Evolutionary conservation across 2,113 vertebrate genomes (phyloP), one percentile per base, ranked within the genome.

Genomic region (Clinocottus analis): DNA sequence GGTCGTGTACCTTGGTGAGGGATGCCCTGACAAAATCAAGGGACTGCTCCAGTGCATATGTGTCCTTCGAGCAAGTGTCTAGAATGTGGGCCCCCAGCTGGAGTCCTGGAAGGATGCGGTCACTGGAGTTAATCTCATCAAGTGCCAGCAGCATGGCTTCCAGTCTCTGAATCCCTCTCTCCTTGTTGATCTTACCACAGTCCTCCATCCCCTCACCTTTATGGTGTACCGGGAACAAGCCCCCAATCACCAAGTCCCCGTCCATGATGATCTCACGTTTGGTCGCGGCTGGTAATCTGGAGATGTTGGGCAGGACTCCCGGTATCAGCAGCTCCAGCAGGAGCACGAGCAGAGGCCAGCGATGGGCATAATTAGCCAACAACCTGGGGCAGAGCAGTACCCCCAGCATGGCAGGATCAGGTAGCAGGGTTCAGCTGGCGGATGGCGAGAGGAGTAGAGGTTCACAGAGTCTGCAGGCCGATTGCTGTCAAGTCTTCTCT

Each of bases 1-100:
- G 96, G 76, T 98, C 97, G 0, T 99, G 97, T 19, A 97, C 97
- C 69, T 96, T 96, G 77, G 97, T 98, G 43, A 99, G 96, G 0
- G 98, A 99, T 7, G 98, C 97, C 0, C 98, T 95, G 75, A 99
- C 98, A 0, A 99, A 98, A 86, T 99, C 98, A 0, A 99, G 94
- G 0, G 98, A 97, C 93, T 99, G 98, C 93, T 99, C 98, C 37
- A 99, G 94, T 43, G 98, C 98, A 0, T 99, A 96, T 0, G 97
- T 99, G 95, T 99, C 98, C 90, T 99, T 99, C 33, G 98, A 99
- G 90, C 98, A 99, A 65, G 95, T 99, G 94, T 99, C 98, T 0
- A 99, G 95, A 76, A 99, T 99, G 87, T 99, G 98, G 1, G 97
- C 96, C 0, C 98, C 98, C 73, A 99, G 93, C 72, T 82, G 95